Percentiles rank a stretch among this genome's conserved stretches.
phyloP scores from a whole-genome alignment of 2,797 vertebrate species.

The Rhynchotus rufescens region DNA sequence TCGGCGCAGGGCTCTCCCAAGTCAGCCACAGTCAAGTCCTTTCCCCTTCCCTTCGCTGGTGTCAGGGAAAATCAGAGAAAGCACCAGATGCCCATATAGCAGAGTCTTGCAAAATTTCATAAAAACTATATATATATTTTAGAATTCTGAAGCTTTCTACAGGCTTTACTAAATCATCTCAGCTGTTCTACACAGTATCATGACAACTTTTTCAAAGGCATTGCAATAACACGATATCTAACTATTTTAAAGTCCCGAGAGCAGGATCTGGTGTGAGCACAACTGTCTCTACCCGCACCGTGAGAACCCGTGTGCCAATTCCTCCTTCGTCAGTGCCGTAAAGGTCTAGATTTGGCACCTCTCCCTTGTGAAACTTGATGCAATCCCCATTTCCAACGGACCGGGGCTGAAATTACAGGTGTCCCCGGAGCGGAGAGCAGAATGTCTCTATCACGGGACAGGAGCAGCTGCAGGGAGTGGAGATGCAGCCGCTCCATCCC shows the following conservation, averaged over 20 bases:
- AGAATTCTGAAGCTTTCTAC: slow-evolving; percentile 34
- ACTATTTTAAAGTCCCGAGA: slow-evolving; percentile 45
- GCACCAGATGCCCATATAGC: too few species aligned
- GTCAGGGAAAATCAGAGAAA: neutral
- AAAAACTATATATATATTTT: too few species aligned
- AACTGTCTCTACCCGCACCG: slow-evolving; percentile 48
- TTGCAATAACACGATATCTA: slow-evolving; percentile 3
- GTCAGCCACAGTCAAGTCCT: neutral
- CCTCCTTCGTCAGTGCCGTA: neutral
- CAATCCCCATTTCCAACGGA: neutral
- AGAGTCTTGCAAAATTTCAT: too few species aligned
- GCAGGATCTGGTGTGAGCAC: neutral
- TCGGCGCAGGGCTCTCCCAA: neutral
- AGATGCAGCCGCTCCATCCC: neutral
- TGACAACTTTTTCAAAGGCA: slow-evolving; percentile 37
- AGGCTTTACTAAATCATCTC: slow-evolving; percentile 33
- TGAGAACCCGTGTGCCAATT: slow-evolving; percentile 58
- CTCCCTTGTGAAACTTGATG: slow-evolving; percentile 40
- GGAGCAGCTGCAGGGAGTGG: slow-evolving; percentile 48
- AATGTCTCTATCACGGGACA: neutral
- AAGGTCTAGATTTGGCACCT: slow-evolving; percentile 47
- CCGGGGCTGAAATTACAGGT: slow-evolving; percentile 37
- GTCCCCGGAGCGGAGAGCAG: neutral
- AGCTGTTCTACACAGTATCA: neutral
- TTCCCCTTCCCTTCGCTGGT: too few species aligned